Conservation (phyloP, 2,888 invertebrate genomes). For the Petrophora chlorosata region DNA sequence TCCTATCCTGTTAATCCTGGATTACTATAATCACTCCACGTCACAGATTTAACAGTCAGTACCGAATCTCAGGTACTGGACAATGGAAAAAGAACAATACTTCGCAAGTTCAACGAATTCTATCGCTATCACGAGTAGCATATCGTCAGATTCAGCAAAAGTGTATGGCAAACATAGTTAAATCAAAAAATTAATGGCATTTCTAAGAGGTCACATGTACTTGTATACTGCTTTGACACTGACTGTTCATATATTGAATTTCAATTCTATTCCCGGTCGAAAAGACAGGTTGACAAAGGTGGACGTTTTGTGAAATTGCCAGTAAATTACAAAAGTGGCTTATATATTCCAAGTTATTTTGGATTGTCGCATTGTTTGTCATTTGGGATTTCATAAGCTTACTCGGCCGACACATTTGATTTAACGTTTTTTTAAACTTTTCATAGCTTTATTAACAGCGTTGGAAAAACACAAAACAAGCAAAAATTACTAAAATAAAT, state of each 20-base stretch:
- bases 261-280: background rate
- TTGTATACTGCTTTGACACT: background rate
- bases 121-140: too few species aligned
- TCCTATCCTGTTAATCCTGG: constrained; percentile 14
- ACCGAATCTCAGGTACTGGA: background rate
- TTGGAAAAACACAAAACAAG: background rate
- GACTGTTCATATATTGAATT: background rate
- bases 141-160: too few species aligned
- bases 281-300: constrained; percentile 32
- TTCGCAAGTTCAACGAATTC: background rate
- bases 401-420: constrained; percentile 10
- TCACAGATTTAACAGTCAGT: constrained; percentile 5
- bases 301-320: constrained; percentile 20
- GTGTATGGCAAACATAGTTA: too few species aligned
- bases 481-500: background rate
- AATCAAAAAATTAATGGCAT: too few species aligned
- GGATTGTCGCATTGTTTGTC: constrained; percentile 23
- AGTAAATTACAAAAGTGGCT: constrained; percentile 24
- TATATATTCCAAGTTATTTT: constrained; percentile 23
- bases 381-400: constrained; percentile 17
- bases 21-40: constrained; percentile 28
- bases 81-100: too few species aligned
- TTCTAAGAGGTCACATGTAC: too few species aligned
- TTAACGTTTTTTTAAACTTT: constrained; percentile 8
- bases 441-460: background rate